These are phyloP conservation scores for Plectrocnemia conspersa DNA, from an alignment of 1,140 invertebrate genomes.

Conservation along the genomic window DNA sequence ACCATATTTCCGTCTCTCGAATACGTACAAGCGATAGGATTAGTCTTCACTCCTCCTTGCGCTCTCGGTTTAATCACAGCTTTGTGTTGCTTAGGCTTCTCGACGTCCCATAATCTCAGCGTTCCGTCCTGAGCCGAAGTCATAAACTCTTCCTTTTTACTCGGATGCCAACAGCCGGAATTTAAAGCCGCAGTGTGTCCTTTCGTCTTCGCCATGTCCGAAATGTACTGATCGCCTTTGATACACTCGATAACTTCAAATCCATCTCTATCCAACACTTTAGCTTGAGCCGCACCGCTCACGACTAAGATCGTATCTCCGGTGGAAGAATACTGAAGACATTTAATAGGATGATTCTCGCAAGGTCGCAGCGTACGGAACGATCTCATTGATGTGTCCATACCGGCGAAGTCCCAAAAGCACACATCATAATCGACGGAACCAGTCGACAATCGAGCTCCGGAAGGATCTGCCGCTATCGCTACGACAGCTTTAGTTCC, in stretches of 20 bases:
- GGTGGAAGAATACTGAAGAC: slow-evolving; percentile 86
- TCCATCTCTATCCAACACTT: slow-evolving; percentile 93
- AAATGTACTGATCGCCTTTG: slow-evolving; percentile 95
- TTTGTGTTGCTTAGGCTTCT: slow-evolving; percentile 72
- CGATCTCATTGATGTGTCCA: slow-evolving; percentile 86
- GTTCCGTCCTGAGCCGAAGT: slow-evolving; percentile 93
- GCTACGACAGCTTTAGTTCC: slow-evolving; percentile 83
- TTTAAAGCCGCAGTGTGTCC: slow-evolving; percentile 93
- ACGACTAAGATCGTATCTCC: slow-evolving; percentile 93
- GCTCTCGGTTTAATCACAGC: slow-evolving; percentile 86
- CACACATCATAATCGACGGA: slow-evolving; percentile 93
- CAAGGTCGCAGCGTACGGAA: slow-evolving; percentile 91
- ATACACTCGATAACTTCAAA: slow-evolving; percentile 93
- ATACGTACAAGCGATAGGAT: slow-evolving; percentile 80
- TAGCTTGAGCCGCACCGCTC: slow-evolving; percentile 87
- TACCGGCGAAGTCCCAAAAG: slow-evolving; percentile 98
- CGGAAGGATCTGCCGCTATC: slow-evolving; percentile 85
- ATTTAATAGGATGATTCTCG: slow-evolving; percentile 91
- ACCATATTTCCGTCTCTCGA: slow-evolving; percentile 85
- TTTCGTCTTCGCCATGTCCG: slow-evolving; percentile 91
- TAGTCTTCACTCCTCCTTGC: slow-evolving; percentile 81
- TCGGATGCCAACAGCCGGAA: slow-evolving; percentile 91
- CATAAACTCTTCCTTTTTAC: slow-evolving; percentile 86
- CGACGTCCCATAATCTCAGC: slow-evolving; percentile 83
- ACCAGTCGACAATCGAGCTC: slow-evolving; percentile 87